Evolutionary conservation across 2,888 invertebrate genomes (phyloP).

Genomic region (Microctonus hyperodae): DNA sequence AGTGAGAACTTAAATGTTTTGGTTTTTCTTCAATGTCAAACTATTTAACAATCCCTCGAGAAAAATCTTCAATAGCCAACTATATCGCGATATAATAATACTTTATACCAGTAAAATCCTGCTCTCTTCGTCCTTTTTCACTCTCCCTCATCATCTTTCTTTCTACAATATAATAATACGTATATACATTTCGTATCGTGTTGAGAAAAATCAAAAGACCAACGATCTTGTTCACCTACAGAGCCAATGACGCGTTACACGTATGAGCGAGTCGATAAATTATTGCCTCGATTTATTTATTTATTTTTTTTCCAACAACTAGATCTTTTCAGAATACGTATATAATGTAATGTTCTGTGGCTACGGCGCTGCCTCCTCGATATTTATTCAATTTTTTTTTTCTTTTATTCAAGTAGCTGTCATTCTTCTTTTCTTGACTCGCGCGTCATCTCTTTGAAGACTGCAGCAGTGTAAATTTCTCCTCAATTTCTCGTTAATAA

Average conservation of each 20-base stretch:
- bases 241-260: conserved; percentile 35
- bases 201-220: conserved; percentile 35
- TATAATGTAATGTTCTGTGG: conserved; percentile 36
- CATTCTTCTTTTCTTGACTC: background rate
- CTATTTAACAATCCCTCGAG: conserved; percentile 44
- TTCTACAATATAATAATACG: background rate
- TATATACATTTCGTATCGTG: background rate
- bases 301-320: background rate
- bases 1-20: conserved; percentile 50
- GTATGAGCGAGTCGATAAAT: conserved; percentile 42
- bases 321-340: conserved; percentile 4
- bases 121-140: background rate
- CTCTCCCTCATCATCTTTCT: background rate
- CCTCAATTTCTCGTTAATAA: conserved; percentile 7
- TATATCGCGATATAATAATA: conserved; percentile 1
- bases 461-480: background rate
- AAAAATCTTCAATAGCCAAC: conserved; percentile 24
- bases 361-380: conserved; percentile 34
- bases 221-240: conserved; percentile 17
- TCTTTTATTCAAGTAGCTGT: conserved; percentile 11
- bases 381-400: conserved; percentile 21
- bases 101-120: no score
- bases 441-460: background rate
- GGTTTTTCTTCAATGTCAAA: conserved; percentile 50
- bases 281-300: conserved; percentile 37